phyloP scores from a whole-genome alignment of 2,888 invertebrate genomes.

The Tetragonula carbonaria region DNA sequence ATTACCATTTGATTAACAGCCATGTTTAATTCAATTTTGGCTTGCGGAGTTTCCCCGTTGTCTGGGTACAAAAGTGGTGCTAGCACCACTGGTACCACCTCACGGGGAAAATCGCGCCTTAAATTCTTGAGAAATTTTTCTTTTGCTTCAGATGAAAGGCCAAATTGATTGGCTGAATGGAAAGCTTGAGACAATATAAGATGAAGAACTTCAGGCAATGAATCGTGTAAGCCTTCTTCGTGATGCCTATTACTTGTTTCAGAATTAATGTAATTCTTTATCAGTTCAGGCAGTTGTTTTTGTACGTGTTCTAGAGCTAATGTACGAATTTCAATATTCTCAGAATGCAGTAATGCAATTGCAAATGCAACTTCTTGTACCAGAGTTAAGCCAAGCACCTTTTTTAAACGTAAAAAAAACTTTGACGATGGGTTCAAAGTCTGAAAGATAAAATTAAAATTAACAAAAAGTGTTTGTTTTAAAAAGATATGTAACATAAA shows the following conservation, averaged over 20 bases:
- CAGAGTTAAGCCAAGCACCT: constrained; percentile 93
- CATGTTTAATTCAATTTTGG: constrained; percentile 80
- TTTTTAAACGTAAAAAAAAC: constrained; percentile 93
- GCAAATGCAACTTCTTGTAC: constrained; percentile 97
- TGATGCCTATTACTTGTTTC: constrained; percentile 88
- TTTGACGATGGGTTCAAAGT: constrained; percentile 91
- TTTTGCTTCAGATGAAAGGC: constrained; percentile 90
- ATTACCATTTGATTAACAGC: constrained; percentile 81
- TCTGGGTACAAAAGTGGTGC: constrained; percentile 94
- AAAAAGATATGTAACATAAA: background rate
- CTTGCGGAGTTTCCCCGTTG: constrained; percentile 88
- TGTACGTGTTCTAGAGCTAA: constrained; percentile 92
- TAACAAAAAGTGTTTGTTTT: background rate
- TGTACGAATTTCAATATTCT: constrained; percentile 90
- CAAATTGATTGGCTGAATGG: constrained; percentile 85
- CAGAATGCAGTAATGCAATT: constrained; percentile 92
- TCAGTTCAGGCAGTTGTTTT: constrained; percentile 92
- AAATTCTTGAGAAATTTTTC: constrained; percentile 93
- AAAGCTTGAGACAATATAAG: constrained; percentile 89
- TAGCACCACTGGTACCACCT: constrained; percentile 94
- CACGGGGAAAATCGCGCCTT: constrained; percentile 94
- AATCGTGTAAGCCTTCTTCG: constrained; percentile 95
- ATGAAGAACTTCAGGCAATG: constrained; percentile 95
- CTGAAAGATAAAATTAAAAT: constrained; percentile 84
- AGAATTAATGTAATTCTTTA: constrained; percentile 93